Conservation (phyloP, 1,140 invertebrate genomes). For the Tetramorium alpestre region DNA sequence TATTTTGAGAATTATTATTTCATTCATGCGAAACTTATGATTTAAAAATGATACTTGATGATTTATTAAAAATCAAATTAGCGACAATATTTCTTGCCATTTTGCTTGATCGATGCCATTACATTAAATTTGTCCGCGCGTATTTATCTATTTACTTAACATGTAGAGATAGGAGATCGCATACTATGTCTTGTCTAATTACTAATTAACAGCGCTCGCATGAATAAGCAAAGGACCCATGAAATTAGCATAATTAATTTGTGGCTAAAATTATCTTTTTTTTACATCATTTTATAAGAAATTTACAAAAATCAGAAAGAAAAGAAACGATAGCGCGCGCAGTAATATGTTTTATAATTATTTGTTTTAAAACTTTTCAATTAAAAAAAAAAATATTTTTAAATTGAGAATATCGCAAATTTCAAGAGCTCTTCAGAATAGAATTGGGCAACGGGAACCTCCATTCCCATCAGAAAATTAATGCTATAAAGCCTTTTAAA, state of each 20-base stretch:
- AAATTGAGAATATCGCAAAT: no score
- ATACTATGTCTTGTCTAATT: constrained; percentile 42
- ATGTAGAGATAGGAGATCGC: not conserved
- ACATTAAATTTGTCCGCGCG: constrained; percentile 32
- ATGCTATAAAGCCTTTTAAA: no score
- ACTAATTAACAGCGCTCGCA: constrained; percentile 46
- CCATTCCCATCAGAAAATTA: no score
- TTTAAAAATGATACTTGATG: not conserved
- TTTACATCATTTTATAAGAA: not conserved
- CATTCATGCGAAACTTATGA: not conserved
- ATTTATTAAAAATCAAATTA: constrained; percentile 30
- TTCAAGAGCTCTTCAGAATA: no score
- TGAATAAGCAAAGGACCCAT: constrained; percentile 19
- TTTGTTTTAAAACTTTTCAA: not conserved
- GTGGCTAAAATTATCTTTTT: not conserved
- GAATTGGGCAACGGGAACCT: no score
- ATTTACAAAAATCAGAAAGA: not conserved
- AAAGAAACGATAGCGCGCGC: not conserved
- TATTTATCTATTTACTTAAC: constrained; percentile 41
- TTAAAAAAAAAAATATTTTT: no score
- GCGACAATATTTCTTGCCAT: constrained; percentile 11
- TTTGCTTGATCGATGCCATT: constrained; percentile 15
- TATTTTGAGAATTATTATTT: not conserved
- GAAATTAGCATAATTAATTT: constrained; percentile 46
- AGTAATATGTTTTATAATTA: not conserved